Conservation (phyloP, 2,888 invertebrate species). For the Ormia ochracea region DNA sequence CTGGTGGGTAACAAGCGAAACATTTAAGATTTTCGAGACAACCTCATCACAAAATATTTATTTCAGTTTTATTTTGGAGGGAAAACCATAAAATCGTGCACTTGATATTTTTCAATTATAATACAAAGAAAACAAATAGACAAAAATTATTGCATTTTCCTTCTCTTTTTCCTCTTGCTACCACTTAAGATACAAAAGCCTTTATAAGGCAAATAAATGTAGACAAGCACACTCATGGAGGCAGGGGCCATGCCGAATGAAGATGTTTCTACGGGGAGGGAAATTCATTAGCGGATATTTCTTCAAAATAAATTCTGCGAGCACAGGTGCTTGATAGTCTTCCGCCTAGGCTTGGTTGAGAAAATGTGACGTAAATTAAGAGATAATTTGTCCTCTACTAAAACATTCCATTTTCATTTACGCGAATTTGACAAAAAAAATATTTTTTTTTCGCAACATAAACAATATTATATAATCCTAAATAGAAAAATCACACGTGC, state of each 20-base stretch:
- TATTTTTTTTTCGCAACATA: not conserved
- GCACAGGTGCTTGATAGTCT: not conserved
- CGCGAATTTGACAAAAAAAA: constrained; percentile 47
- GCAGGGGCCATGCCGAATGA: too few relatives aligned
- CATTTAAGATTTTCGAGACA: not conserved
- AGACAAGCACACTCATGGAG: not conserved
- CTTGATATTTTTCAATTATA: constrained; percentile 35
- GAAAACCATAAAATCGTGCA: not conserved
- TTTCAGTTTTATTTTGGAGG: not conserved
- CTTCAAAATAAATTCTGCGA: not conserved
- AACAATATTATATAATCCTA: not conserved
- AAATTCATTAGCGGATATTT: not conserved
- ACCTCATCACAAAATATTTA: not conserved
- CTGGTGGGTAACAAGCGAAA: not conserved
- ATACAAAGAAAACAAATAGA: constrained; percentile 1
- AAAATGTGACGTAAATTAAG: constrained; percentile 50
- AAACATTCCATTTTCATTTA: constrained; percentile 62
- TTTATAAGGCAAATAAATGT: constrained; percentile 15
- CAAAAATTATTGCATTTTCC: not conserved
- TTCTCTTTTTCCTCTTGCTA: not conserved
- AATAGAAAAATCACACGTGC: constrained; percentile 20
- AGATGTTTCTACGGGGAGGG: too few relatives aligned
- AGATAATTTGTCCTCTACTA: constrained; percentile 59
- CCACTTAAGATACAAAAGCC: not conserved
- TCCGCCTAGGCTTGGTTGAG: not conserved